Percentiles rank a stretch among this genome's conserved stretches.
phyloP scores from a whole-genome alignment of 2,797 vertebrate species.

The Scolopax rusticola region DNA sequence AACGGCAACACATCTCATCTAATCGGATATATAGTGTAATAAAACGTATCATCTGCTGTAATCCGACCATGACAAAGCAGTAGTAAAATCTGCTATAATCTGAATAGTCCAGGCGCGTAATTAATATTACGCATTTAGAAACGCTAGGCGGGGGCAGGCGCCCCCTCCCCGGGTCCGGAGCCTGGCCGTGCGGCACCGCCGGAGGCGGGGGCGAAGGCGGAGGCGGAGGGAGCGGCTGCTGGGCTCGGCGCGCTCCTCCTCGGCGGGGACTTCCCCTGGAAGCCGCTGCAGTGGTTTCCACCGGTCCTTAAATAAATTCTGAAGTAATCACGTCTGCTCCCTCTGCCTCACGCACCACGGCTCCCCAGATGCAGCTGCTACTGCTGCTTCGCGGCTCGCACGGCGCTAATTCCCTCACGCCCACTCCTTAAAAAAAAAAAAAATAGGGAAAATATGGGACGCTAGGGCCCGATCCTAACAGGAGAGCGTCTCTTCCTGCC shows the following conservation, averaged over 20 bases:
- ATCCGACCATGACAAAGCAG: background rate
- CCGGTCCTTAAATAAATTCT: conserved; percentile 85
- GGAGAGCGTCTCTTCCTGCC: background rate
- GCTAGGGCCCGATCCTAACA: background rate
- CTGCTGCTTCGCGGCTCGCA: background rate
- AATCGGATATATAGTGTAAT: background rate
- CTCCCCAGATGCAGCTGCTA: conserved; percentile 53
- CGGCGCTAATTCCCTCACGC: background rate
- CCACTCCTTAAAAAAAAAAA: background rate
- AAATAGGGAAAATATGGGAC: background rate
- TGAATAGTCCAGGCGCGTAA: background rate
- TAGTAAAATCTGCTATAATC: background rate
- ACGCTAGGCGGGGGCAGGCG: background rate
- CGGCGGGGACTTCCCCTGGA: conserved; percentile 80
- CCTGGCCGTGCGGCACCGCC: background rate
- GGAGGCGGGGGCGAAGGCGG: background rate
- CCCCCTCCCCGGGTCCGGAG: accelerated
- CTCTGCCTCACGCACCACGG: conserved; percentile 76
- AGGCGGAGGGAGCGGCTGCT: background rate
- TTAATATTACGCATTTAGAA: background rate
- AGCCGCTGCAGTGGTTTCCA: conserved; percentile 85
- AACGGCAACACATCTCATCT: background rate
- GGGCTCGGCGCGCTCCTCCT: background rate
- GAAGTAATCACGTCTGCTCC: conserved; percentile 82
- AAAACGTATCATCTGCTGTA: background rate